These are phyloP conservation scores for Ditula angustiorana DNA, from an alignment of 2,888 invertebrate species.

Conservation along the genomic window DNA sequence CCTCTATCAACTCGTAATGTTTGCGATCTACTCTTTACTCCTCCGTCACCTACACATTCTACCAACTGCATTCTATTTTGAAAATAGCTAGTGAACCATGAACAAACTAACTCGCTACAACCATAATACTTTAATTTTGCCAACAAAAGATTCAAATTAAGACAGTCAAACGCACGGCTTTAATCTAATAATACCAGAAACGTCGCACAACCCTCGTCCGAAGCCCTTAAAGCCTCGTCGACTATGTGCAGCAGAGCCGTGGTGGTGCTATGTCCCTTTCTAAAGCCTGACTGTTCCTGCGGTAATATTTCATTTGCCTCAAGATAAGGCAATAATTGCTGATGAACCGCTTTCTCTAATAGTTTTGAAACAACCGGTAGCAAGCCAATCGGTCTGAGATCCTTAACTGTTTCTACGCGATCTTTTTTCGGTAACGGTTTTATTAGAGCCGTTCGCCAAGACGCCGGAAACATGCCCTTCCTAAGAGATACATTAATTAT, in stretches of 20 bases:
- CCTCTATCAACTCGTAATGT: no score
- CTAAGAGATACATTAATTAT: conserved; percentile 6
- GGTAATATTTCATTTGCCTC: neutral
- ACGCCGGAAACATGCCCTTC: neutral
- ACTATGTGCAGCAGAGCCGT: neutral
- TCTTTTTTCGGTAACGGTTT: neutral
- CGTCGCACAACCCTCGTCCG: no score
- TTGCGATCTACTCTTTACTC: no score
- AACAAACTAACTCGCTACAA: no score
- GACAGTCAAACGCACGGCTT: no score
- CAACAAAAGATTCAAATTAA: no score
- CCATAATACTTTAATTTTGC: no score
- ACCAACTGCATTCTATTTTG: no score
- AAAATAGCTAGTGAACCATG: no score
- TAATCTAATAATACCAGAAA: no score
- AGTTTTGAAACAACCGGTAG: neutral
- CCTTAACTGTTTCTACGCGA: neutral
- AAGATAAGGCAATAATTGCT: neutral
- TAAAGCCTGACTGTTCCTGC: neutral
- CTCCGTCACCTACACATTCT: no score
- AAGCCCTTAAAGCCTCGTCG: neutral
- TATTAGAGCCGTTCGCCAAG: conserved; percentile 9
- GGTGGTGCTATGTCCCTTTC: neutral
- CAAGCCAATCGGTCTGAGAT: neutral
- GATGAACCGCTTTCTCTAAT: neutral